These are phyloP conservation scores for Lycocerus yunnanus DNA, from an alignment of 2,888 invertebrate genomes.

Conservation along the genomic window DNA sequence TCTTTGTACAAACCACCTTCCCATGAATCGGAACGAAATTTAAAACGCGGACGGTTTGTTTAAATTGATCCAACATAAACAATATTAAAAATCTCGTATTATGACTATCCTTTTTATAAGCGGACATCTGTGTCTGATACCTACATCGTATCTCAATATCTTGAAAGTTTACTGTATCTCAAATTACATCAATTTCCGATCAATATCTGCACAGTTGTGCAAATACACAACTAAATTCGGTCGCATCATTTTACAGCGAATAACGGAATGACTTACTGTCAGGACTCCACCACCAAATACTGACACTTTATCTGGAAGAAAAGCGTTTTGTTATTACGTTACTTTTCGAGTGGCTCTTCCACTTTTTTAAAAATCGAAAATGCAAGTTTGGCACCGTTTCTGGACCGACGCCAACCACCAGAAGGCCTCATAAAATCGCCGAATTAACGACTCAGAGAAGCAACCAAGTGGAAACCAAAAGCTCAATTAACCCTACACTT, in stretches of 20 bases:
- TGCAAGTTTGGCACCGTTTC: conserved; percentile 19
- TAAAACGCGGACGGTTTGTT: neutral
- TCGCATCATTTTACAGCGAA: conserved; percentile 33
- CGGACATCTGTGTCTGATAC: conserved; percentile 32
- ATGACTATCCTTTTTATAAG: neutral
- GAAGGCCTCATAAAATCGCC: conserved; percentile 26
- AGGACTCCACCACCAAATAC: conserved; percentile 43
- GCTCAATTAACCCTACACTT: conserved; percentile 27
- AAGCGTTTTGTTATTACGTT: conserved; percentile 43
- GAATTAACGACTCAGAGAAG: conserved; percentile 25
- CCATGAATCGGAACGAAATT: conserved; percentile 4
- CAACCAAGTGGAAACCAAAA: conserved; percentile 22
- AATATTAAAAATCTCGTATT: neutral
- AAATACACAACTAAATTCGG: conserved; percentile 32
- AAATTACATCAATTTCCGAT: conserved; percentile 55
- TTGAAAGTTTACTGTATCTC: conserved; percentile 48
- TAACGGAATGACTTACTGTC: conserved; percentile 39
- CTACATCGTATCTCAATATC: conserved; percentile 40
- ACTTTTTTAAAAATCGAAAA: conserved; percentile 35
- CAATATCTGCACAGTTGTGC: conserved; percentile 48
- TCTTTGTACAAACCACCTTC: conserved; percentile 22
- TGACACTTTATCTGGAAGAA: conserved; percentile 41
- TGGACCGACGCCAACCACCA: conserved; percentile 23
- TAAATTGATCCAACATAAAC: neutral
- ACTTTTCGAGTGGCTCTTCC: conserved; percentile 40